These are phyloP conservation scores for Didymodactylos carnosus DNA, from an alignment of 2,888 invertebrate species.

Conservation along the genomic window DNA sequence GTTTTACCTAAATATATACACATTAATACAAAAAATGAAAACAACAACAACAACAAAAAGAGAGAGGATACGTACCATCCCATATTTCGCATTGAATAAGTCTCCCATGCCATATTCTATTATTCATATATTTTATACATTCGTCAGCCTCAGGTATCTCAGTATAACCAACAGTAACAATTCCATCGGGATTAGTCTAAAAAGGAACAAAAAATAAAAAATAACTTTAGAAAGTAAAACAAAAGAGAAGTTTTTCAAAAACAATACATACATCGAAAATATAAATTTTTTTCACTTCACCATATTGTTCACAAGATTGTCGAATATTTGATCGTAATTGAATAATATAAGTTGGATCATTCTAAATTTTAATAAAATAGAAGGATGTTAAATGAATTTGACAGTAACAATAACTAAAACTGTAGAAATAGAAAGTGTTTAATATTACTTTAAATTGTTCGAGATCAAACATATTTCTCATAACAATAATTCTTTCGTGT, in stretches of 20 bases:
- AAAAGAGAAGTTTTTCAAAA: neutral
- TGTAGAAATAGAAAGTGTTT: too few relatives aligned
- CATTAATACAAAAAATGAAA: too few relatives aligned
- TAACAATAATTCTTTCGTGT: constrained; percentile 69
- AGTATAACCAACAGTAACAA: constrained; percentile 8
- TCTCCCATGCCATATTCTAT: constrained; percentile 13
- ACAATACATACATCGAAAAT: constrained; percentile 58
- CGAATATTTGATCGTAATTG: constrained; percentile 75
- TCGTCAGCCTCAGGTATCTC: constrained; percentile 5
- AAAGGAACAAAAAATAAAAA: neutral
- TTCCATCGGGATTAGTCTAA: constrained; percentile 5
- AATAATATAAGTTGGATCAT: constrained; percentile 63
- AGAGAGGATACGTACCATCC: constrained; percentile 4
- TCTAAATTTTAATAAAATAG: constrained; percentile 27
- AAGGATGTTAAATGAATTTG: neutral
- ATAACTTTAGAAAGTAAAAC: neutral
- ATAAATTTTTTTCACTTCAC: constrained; percentile 69
- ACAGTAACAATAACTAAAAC: too few relatives aligned
- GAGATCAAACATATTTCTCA: constrained; percentile 77
- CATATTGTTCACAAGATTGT: constrained; percentile 70
- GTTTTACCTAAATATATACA: neutral
- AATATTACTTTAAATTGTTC: constrained; percentile 53
- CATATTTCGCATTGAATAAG: constrained; percentile 8
- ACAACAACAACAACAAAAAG: too few relatives aligned
- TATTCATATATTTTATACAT: constrained; percentile 12